Evolutionary conservation across 2,888 invertebrate species (phyloP).

Genomic region (Ectemnius lituratus): DNA sequence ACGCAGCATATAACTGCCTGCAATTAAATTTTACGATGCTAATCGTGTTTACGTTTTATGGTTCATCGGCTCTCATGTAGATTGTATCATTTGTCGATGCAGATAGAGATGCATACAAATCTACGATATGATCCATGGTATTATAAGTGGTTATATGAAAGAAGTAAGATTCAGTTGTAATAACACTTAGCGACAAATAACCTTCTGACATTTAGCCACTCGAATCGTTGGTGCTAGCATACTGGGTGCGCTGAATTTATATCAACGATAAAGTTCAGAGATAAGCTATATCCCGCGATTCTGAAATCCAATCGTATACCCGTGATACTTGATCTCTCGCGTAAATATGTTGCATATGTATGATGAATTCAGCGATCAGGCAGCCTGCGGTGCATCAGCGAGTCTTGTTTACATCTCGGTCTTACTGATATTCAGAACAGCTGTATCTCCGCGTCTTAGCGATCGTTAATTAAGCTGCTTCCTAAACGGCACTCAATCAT

Average conservation of each 20-base stretch:
- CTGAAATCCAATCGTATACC: constrained; percentile 34
- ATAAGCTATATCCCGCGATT: constrained; percentile 33
- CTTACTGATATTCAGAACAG: constrained; percentile 29
- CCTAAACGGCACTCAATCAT: constrained; percentile 13
- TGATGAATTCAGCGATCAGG: constrained; percentile 15
- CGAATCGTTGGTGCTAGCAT: no score
- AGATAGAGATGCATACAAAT: no score
- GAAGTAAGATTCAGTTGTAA: no score
- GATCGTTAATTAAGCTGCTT: constrained; percentile 46
- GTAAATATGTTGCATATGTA: constrained; percentile 26
- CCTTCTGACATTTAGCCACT: no score
- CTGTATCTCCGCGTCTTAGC: constrained; percentile 29
- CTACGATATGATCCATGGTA: no score
- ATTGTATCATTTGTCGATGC: no score
- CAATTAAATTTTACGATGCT: no score
- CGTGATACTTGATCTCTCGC: constrained; percentile 29
- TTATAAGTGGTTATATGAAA: no score
- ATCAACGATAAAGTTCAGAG: constrained; percentile 26
- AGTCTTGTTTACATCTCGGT: constrained; percentile 16
- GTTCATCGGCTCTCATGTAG: no score
- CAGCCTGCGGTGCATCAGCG: constrained; percentile 16
- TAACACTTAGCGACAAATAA: no score
- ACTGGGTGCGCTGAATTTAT: constrained; percentile 13
- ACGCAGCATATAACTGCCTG: no score
- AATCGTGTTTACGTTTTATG: no score